Evolutionary conservation across 2,797 vertebrate genomes (phyloP).

Genomic region (Channa striata): DNA sequence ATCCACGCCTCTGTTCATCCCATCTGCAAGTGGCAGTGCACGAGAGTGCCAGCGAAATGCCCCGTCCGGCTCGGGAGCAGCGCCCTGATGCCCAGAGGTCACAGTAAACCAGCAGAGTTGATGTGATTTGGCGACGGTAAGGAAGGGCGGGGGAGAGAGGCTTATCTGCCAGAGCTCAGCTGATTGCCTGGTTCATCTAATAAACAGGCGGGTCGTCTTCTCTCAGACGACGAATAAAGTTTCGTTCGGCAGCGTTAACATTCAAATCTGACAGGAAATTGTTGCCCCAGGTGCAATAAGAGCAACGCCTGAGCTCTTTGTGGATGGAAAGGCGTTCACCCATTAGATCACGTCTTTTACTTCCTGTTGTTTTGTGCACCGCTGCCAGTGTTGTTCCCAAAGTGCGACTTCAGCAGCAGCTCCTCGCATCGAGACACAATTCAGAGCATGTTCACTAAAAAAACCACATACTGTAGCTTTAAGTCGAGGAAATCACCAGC

Average conservation of each 20-base stretch:
- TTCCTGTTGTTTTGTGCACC: background rate
- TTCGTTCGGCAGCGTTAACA: background rate
- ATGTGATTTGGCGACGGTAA: conserved; percentile 44
- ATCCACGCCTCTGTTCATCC: conserved; percentile 2
- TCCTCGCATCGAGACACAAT: no score
- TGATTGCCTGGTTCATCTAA: conserved; percentile 53
- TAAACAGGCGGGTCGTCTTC: conserved; percentile 57
- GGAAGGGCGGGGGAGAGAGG: conserved; percentile 27
- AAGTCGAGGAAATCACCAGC: no score
- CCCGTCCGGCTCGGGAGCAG: background rate
- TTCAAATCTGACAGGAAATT: conserved; percentile 38
- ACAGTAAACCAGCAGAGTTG: conserved; percentile 30
- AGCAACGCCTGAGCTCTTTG: fast-evolving
- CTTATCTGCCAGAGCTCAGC: conserved; percentile 46
- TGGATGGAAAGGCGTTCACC: no score
- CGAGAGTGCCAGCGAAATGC: conserved; percentile 7
- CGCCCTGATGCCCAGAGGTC: conserved; percentile 32
- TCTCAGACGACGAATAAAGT: conserved; percentile 22
- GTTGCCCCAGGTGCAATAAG: conserved; percentile 23
- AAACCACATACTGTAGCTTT: no score
- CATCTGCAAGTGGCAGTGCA: conserved; percentile 17
- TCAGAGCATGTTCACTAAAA: no score
- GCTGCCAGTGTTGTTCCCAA: no score
- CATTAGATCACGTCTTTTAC: no score
- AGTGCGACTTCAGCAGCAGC: background rate